phyloP scores from a whole-genome alignment of 2,888 invertebrate genomes.

The Dynastes grantii region DNA sequence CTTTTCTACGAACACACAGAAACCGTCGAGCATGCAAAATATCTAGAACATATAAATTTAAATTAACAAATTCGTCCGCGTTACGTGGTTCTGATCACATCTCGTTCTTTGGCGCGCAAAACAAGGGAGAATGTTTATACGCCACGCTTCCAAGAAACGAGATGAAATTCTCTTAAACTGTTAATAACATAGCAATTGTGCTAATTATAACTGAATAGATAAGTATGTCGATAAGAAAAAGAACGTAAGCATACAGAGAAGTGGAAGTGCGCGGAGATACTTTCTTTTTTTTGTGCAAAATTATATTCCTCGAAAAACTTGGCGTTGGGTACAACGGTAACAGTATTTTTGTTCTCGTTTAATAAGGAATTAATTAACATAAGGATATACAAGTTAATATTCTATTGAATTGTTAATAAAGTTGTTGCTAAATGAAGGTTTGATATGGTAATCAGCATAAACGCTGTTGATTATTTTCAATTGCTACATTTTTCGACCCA shows the following conservation, averaged over 20 bases:
- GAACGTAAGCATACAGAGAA: too few species aligned
- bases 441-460: too few species aligned
- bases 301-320: neutral
- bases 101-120: neutral
- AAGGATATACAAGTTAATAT: too few species aligned
- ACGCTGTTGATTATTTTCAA: neutral
- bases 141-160: neutral
- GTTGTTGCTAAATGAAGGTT: too few species aligned
- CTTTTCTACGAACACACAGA: neutral
- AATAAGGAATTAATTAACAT: too few species aligned
- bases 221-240: neutral
- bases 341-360: too few species aligned
- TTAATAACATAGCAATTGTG: neutral
- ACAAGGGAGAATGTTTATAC: neutral
- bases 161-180: conserved; percentile 2
- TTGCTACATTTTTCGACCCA: neutral
- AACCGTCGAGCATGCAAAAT: neutral
- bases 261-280: too few species aligned
- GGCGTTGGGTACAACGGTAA: neutral
- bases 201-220: conserved; percentile 1
- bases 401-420: too few species aligned
- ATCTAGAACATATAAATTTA: neutral
- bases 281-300: too few species aligned
- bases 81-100: neutral
- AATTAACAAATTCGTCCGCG: neutral